These are phyloP conservation scores for Laticauda colubrina DNA, from an alignment of 2,113 vertebrate genomes.

Conservation along the genomic window DNA sequence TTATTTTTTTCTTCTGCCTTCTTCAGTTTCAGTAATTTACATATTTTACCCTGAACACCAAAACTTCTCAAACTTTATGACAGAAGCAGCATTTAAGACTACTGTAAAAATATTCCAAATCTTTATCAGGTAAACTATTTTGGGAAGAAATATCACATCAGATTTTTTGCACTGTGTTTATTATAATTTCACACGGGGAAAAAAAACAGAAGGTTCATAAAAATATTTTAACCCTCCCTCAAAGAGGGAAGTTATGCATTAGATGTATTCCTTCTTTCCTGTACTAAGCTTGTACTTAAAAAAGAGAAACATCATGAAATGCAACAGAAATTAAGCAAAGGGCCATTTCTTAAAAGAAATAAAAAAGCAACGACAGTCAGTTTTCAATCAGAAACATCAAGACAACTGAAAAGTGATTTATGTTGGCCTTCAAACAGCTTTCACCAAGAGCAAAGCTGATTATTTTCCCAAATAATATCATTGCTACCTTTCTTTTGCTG, in stretches of 20 bases:
- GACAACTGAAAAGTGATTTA: constrained; percentile 52
- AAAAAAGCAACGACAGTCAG: constrained; percentile 29
- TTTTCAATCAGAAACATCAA: constrained; percentile 55
- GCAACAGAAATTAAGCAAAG: constrained; percentile 35
- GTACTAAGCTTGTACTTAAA: constrained; percentile 18
- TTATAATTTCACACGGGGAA: neutral
- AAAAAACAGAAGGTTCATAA: neutral
- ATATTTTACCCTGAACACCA: neutral
- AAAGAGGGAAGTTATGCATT: neutral
- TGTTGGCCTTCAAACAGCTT: constrained; percentile 50
- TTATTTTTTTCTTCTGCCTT: neutral
- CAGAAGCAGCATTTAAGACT: neutral
- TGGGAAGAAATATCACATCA: neutral
- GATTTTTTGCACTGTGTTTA: neutral
- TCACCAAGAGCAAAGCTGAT: constrained; percentile 53
- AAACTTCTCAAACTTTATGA: neutral
- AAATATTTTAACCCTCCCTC: neutral
- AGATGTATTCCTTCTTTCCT: neutral
- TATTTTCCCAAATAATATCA: constrained; percentile 59
- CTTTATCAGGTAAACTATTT: neutral
- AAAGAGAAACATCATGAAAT: constrained; percentile 31
- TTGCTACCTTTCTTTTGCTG: constrained; percentile 48
- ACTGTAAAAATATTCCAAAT: neutral
- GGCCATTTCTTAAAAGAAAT: neutral
- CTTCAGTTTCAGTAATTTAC: neutral